phyloP scores from a whole-genome alignment of 2,888 invertebrate genomes.

The Agonopterix alstromeriana region DNA sequence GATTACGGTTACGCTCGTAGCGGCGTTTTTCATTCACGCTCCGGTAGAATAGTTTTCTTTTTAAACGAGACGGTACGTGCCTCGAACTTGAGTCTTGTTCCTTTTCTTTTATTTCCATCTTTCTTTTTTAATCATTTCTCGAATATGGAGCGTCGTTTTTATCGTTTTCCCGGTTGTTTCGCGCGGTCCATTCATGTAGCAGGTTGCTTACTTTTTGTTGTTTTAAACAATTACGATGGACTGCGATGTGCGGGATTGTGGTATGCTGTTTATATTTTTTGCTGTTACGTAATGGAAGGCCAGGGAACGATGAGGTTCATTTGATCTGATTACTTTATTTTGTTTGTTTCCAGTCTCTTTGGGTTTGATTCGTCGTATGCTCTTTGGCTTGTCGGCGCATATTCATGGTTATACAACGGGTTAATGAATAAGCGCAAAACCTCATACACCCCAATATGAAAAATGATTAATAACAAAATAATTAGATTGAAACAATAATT shows the following conservation, averaged over 20 bases:
- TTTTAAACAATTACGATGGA: conserved; percentile 50
- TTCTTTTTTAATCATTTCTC: conserved; percentile 74
- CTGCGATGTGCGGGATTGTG: conserved; percentile 18
- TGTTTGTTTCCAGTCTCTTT: not conserved
- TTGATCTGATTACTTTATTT: conserved; percentile 23
- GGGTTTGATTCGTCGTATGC: too few species aligned
- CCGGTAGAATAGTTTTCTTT: conserved; percentile 69
- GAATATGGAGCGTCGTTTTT: conserved; percentile 74
- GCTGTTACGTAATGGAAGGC: conserved; percentile 19
- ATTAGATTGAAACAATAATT: too few species aligned
- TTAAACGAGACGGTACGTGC: conserved; percentile 67
- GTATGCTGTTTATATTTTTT: conserved; percentile 41
- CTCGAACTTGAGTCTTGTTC: conserved; percentile 43
- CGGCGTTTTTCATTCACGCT: conserved; percentile 74
- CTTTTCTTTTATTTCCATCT: conserved; percentile 56
- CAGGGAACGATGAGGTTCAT: conserved; percentile 11
- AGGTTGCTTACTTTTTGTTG: conserved; percentile 5
- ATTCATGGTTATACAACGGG: too few species aligned
- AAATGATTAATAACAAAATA: too few species aligned
- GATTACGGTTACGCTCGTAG: conserved; percentile 66
- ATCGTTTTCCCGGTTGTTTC: conserved; percentile 65
- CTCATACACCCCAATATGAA: too few species aligned
- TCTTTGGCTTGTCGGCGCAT: too few species aligned
- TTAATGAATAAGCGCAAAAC: too few species aligned
- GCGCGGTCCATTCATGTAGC: conserved; percentile 51